Conservation (phyloP, 2,797 vertebrate species). For the Petrocephalus schoutedeni region DNA sequence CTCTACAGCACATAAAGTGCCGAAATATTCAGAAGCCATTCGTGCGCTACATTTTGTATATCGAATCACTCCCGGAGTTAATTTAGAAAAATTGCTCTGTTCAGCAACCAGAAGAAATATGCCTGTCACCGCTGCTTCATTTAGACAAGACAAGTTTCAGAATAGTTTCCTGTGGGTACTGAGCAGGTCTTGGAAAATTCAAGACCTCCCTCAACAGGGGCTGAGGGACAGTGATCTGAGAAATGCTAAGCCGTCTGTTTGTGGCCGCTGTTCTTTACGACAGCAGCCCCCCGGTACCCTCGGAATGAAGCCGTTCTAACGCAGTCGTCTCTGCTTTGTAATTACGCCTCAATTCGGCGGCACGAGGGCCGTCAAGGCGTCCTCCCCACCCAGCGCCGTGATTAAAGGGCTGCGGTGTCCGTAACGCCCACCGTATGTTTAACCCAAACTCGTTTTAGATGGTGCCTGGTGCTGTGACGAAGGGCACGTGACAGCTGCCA, state of each 20-base stretch:
- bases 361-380: neutral
- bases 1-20: neutral
- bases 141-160: neutral
- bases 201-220: neutral
- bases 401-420: constrained; percentile 29
- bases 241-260: neutral
- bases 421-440: constrained; percentile 16
- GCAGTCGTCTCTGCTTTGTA: constrained; percentile 41
- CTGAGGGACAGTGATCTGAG: constrained; percentile 9
- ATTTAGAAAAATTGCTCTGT: neutral
- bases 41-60: neutral
- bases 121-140: neutral
- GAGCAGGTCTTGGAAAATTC: constrained; percentile 10
- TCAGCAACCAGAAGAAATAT: neutral
- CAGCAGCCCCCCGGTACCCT: neutral
- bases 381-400: constrained; percentile 24
- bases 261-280: neutral
- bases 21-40: neutral
- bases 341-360: constrained; percentile 46
- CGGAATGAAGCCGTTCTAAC: constrained; percentile 43
- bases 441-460: neutral
- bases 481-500: neutral
- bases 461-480: neutral
- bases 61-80: neutral
- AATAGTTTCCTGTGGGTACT: constrained; percentile 4